phyloP scores from a whole-genome alignment of 1,140 invertebrate genomes.

The Drosophila nasuta region DNA sequence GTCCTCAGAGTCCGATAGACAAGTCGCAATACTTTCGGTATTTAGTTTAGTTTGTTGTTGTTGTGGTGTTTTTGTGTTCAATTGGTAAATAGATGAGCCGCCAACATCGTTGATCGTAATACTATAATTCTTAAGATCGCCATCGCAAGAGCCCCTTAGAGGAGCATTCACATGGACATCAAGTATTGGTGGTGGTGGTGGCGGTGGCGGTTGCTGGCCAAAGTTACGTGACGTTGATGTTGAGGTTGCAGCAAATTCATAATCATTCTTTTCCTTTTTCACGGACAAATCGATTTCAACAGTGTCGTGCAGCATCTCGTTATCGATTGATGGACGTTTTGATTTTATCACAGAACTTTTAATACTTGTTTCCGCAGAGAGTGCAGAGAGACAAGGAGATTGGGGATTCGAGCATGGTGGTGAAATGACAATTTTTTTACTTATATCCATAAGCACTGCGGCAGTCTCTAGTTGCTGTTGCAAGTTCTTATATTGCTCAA shows the following conservation, averaged over 20 bases:
- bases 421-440: constrained; percentile 84
- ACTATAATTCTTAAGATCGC: constrained; percentile 66
- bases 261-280: constrained; percentile 75
- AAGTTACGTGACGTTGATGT: constrained; percentile 43
- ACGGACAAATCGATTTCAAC: constrained; percentile 81
- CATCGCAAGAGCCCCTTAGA: constrained; percentile 42
- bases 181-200: constrained; percentile 49
- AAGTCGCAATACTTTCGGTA: constrained; percentile 44
- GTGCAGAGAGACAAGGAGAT: constrained; percentile 76
- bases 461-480: constrained; percentile 84
- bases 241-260: constrained; percentile 27
- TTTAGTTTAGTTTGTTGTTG: constrained; percentile 28
- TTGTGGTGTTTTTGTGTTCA: constrained; percentile 31
- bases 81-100: constrained; percentile 52
- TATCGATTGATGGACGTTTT: constrained; percentile 78
- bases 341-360: constrained; percentile 85
- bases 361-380: constrained; percentile 76
- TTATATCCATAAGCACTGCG: constrained; percentile 84
- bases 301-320: constrained; percentile 64
- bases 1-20: constrained; percentile 69
- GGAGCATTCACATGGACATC: constrained; percentile 52
- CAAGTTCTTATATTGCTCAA: constrained; percentile 73
- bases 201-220: constrained; percentile 36
- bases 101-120: constrained; percentile 66
- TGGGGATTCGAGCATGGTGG: constrained; percentile 83